phyloP scores from a whole-genome alignment of 2,888 invertebrate species.

The Lasius fuliginosus region DNA sequence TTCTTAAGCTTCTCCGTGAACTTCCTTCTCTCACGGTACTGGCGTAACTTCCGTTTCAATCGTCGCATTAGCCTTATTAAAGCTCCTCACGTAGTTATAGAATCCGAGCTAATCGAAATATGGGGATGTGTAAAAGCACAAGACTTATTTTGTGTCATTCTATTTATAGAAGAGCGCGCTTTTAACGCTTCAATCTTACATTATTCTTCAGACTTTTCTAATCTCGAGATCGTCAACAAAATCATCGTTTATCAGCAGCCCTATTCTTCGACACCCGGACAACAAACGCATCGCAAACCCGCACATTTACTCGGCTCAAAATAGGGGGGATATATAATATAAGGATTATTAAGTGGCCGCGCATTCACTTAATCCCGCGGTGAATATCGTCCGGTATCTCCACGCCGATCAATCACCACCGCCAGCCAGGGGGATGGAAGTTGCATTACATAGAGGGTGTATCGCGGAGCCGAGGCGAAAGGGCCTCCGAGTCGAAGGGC shows the following conservation, averaged over 20 bases:
- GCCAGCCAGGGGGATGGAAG: constrained; percentile 46
- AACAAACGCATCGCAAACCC: constrained; percentile 10
- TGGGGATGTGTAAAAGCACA: background rate
- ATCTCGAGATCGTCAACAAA: constrained; percentile 10
- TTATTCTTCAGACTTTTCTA: background rate
- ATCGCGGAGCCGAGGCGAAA: constrained; percentile 51
- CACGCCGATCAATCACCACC: constrained; percentile 85
- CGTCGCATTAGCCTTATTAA: constrained; percentile 37
- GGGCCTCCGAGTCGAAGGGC: constrained; percentile 29
- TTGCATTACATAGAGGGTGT: constrained; percentile 54
- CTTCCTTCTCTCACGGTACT: constrained; percentile 7
- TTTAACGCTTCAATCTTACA: background rate
- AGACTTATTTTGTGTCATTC: background rate
- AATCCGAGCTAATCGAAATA: constrained; percentile 9
- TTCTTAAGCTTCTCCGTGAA: constrained; percentile 46
- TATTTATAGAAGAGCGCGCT: background rate
- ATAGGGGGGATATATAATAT: constrained; percentile 71
- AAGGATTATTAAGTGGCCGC: constrained; percentile 82
- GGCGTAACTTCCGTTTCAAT: constrained; percentile 35
- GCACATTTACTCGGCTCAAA: constrained; percentile 25
- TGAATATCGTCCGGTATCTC: constrained; percentile 85
- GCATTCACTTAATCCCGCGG: constrained; percentile 86
- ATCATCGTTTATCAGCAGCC: background rate
- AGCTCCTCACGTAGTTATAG: constrained; percentile 5
- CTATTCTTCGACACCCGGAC: constrained; percentile 16